These are phyloP conservation scores for Brachyistius frenatus DNA, from an alignment of 2,113 vertebrate species.

Conservation along the genomic window DNA sequence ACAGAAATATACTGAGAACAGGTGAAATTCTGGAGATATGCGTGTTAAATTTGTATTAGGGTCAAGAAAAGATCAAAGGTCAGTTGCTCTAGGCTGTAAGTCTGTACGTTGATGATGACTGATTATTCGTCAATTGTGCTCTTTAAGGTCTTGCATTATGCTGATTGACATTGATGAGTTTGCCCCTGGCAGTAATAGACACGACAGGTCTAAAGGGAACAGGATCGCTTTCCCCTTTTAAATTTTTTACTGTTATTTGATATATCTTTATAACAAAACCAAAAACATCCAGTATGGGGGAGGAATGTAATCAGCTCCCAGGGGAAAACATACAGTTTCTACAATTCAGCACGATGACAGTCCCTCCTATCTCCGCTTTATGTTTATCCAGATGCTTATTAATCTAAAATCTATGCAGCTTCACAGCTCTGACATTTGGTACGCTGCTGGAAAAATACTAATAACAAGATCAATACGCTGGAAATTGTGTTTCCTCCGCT, in stretches of 20 bases:
- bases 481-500: conserved; percentile 58
- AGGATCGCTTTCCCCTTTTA: not conserved
- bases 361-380: too few species aligned
- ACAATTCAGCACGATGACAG: conserved; percentile 1
- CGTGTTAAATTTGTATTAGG: too few species aligned
- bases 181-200: too few species aligned
- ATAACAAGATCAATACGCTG: conserved; percentile 56
- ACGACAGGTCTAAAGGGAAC: too few species aligned
- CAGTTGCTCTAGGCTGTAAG: not conserved
- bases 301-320: not conserved
- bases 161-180: not conserved
- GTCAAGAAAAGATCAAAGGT: not conserved
- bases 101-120: not conserved
- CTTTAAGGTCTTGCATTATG: not conserved
- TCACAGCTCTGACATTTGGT: conserved; percentile 1
- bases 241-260: not conserved
- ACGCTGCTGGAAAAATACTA: conserved; percentile 19
- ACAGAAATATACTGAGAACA: not conserved
- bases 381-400: not conserved
- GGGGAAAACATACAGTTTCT: not conserved
- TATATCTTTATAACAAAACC: not conserved
- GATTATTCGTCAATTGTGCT: conserved; percentile 4
- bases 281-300: not conserved
- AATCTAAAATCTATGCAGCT: not conserved
- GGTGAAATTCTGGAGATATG: not conserved